Base-by-base conservation (phyloP, 2,888 invertebrate species). In the Pyrrhia umbra region DNA sequence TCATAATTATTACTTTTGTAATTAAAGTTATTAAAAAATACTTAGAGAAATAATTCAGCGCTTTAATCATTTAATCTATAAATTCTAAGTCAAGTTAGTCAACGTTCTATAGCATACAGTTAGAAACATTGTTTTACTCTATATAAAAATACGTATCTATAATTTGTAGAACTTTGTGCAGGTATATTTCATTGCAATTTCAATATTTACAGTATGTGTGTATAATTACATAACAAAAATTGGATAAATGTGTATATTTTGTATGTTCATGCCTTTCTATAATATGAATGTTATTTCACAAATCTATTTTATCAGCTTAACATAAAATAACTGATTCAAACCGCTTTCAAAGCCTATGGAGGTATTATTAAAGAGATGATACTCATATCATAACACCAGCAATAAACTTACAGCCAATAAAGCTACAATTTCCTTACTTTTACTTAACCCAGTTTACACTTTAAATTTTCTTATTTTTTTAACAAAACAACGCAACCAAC, bases 1-100 rank as follows among this genome's bases (percentile, higher is more conserved):
- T 25, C 2, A n/a, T 56, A 15, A 46, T 30, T n/a, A 34, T 34
- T 34, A 34, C 34, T n/a, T n/a, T 21, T 57, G 15, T 67, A 18
- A 58, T 58, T 67, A 15, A 18, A 37, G 9, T 16, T 8, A 42
- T 20, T 20, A 25, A 20, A 10, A 10, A 23, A 5, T 34, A 27
- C 18, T 25, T n/a, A 21, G 13, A 10, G 20, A 21, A 46, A 57
- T 66, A 21, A 56, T 47, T 21, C 40, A 8, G 0, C 8, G n/a
- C 9, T 3, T 58, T 2, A 27, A 16, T 60, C 16, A 39, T 46
- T 1, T n/a, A n/a, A n/a, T n/a, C n/a, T n/a, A n/a, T n/a, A n/a
- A n/a, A n/a, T n/a, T n/a, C n/a, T n/a, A n/a, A n/a, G n/a, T n/a
- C n/a, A n/a, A n/a, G n/a, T n/a, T n/a, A n/a, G n/a, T n/a, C n/a